Evolutionary conservation across 2,888 invertebrate species (phyloP), one percentile per base, ranked within the genome.

Genomic region (Nycteola revayana): DNA sequence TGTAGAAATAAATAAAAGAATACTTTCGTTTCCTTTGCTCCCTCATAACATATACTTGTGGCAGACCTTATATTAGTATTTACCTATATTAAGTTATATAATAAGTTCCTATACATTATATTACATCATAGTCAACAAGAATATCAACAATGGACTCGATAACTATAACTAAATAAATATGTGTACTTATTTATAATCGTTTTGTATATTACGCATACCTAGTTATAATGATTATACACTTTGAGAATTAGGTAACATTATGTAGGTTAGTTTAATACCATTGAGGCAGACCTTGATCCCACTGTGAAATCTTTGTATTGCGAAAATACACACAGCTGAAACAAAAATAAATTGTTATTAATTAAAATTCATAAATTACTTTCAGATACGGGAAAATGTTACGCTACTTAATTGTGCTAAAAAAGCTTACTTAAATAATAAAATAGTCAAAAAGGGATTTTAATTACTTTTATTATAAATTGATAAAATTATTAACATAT

Each of bases 251-350:
- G 53, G 49, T 64, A 64, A 61, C 65, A 60, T 48, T 26, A 25
- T 25, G 47, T 34, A 40, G 31, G 32, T 50, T 67, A 92, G 75
- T 91, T 91, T 45, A 91, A 90, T 66, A 92, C 83, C 67, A 94
- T 92, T 50, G 94, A 94, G 54, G 93, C 90, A 63, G 93, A 93
- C 76, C 93, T 93, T 64, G 94, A 94, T 59, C 94, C 94, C 61
- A 94, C 95, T 45, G 95, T 95, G 81, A 96, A 96, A 90, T 97
- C 97, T 90, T 96, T 96, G 81, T 96, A 97, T 76, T 96, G 96
- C 36, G 96, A 96, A 82, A 97, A 97, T 42, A 97, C 96, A 62
- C 95, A 95, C 60, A 96, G 94, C 96, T 96, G 91, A 58, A 93
- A 65, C 57, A 65, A 63, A 39, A 55, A 42, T 30, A 25, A 34